Evolutionary conservation across 2,888 invertebrate species (phyloP), one percentile per base, ranked within the genome.

Genomic region (Acrocyrtus sp.): DNA sequence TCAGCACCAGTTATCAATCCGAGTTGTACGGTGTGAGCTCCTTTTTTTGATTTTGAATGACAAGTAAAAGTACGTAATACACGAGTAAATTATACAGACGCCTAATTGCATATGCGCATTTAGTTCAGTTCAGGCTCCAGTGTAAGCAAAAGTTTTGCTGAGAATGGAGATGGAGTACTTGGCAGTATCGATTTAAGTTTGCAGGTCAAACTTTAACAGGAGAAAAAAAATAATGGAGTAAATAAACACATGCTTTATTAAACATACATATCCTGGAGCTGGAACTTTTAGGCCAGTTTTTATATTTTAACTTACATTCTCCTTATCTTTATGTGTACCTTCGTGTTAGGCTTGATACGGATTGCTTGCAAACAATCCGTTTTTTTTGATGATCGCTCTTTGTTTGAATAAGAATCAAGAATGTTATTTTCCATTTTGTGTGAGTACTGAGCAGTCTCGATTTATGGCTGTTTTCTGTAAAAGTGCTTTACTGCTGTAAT

Each of bases 201-300:
- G 67, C 67, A 58, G 67, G 67, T 58, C 67, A 67, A 41, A 58
- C 43, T 26, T 50, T 24, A n/a, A n/a, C n/a, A n/a, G n/a, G n/a
- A n/a, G n/a, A n/a, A n/a, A n/a, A n/a, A 50, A 60, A 58, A 21
- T 26, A 29, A 39, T 26, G 50, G 29, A 63, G 58, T 41, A 45
- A 58, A 63, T 53, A 63, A 17, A 19, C n/a, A 10, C n/a, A n/a
- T n/a, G n/a, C n/a, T n/a, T n/a, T n/a, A n/a, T n/a, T n/a, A n/a
- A n/a, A n/a, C n/a, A n/a, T n/a, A n/a, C n/a, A n/a, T n/a, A n/a
- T n/a, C n/a, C n/a, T n/a, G n/a, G n/a, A n/a, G n/a, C n/a, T n/a
- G n/a, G n/a, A n/a, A n/a, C n/a, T n/a, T n/a, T n/a, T n/a, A n/a
- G n/a, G n/a, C n/a, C n/a, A n/a, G n/a, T n/a, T 41, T 56, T 17